phyloP scores from a whole-genome alignment of 1,140 invertebrate genomes.

The Hesperophylax magnus region DNA sequence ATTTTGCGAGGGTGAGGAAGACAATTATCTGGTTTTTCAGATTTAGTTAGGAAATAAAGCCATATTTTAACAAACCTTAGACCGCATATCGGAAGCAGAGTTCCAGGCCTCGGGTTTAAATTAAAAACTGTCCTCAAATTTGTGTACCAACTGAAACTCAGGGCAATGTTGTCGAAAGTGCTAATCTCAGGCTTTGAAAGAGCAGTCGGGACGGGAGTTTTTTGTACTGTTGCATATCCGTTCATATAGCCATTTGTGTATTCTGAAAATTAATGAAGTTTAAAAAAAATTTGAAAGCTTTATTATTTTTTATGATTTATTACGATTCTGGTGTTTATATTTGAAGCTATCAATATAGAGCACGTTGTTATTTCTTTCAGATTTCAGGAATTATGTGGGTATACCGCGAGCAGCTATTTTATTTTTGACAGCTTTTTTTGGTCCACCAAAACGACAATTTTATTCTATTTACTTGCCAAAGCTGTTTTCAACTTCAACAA shows the following conservation, averaged over 20 bases:
- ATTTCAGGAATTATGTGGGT: no score
- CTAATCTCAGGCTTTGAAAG: conserved; percentile 69
- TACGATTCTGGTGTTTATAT: no score
- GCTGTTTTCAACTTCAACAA: no score
- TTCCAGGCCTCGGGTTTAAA: not conserved
- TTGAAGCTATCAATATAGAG: no score
- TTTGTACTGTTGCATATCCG: not conserved
- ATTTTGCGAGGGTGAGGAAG: no score
- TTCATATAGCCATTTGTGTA: conserved; percentile 16
- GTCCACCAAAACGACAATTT: no score
- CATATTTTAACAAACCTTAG: conserved; percentile 4
- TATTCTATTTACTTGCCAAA: no score
- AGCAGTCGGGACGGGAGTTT: conserved; percentile 61
- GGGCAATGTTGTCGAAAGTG: conserved; percentile 14
- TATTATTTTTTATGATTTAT: not conserved
- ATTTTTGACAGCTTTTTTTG: no score
- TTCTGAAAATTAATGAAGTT: not conserved
- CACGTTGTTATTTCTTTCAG: no score
- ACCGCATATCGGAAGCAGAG: conserved; percentile 18
- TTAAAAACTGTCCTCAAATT: conserved; percentile 7
- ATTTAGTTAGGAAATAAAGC: not conserved
- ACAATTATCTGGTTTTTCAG: no score
- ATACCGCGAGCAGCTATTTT: no score
- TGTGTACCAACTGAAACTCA: conserved; percentile 28
- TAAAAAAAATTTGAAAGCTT: not conserved